These are phyloP conservation scores for Metellina segmentata DNA, from an alignment of 2,888 invertebrate genomes.

Conservation along the genomic window DNA sequence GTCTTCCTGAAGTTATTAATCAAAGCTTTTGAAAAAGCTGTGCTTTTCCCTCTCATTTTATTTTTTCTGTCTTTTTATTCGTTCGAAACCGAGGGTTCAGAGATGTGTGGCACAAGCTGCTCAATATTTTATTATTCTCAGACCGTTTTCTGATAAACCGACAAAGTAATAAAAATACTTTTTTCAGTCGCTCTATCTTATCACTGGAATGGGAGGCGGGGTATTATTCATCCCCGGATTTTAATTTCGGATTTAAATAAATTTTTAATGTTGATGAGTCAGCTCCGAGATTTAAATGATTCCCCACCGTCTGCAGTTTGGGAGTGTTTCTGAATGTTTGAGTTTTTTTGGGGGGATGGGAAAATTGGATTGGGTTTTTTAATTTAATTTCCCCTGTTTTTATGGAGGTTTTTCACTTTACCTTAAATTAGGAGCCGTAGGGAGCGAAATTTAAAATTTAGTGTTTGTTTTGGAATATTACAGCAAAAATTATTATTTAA, in stretches of 20 bases:
- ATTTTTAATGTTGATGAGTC: conserved; percentile 1
- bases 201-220: neutral
- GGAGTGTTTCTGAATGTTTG: neutral
- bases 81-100: neutral
- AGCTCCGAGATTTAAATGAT: neutral
- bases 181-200: neutral
- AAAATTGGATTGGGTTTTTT: neutral
- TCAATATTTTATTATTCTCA: conserved; percentile 11
- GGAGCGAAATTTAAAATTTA: neutral
- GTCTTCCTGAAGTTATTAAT: conserved; percentile 42
- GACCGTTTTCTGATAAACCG: conserved; percentile 15
- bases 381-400: neutral
- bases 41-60: neutral
- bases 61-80: conserved; percentile 10
- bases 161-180: conserved; percentile 3
- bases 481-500: too few species aligned
- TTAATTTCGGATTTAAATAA: conserved; percentile 5
- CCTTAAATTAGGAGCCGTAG: neutral
- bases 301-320: neutral
- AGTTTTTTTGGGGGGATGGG: neutral
- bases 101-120: neutral
- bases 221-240: conserved; percentile 3
- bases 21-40: conserved; percentile 38
- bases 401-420: neutral
- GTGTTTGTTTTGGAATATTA: too few species aligned